A percentile compares a stretch with the other conserved stretches of the same genome.
phyloP scores from a whole-genome alignment of 92 coral and sea anemone genomes.

The Bergia sp. region DNA sequence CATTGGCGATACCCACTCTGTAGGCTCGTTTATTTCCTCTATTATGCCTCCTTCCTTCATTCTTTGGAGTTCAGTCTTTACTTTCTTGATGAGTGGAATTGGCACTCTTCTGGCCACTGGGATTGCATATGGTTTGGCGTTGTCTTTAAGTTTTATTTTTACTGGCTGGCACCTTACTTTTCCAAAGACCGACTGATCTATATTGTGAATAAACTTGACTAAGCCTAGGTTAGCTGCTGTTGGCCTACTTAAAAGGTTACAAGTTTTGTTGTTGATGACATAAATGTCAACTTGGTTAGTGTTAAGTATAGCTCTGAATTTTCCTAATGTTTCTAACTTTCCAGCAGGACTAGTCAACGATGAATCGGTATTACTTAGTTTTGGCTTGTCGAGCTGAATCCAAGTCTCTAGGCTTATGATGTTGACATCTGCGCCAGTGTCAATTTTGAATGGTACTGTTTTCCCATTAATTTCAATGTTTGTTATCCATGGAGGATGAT shows the following conservation, averaged over 20 bases:
- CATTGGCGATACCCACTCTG: neutral
- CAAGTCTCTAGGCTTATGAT: constrained; percentile 12
- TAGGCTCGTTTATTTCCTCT: neutral
- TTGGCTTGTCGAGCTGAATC: neutral
- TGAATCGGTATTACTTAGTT: neutral
- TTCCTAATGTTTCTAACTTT: neutral
- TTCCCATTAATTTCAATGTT: constrained; percentile 23
- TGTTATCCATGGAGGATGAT: constrained; percentile 22
- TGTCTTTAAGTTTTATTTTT: neutral
- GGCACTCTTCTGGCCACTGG: neutral
- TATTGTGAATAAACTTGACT: neutral
- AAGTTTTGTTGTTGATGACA: neutral
- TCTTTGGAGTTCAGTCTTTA: neutral
- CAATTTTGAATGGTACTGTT: constrained; percentile 29
- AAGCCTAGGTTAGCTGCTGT: neutral
- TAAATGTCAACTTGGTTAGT: neutral
- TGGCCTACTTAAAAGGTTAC: neutral
- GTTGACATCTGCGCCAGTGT: constrained; percentile 45
- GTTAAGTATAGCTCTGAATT: neutral
- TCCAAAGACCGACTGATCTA: neutral
- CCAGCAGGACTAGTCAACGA: neutral
- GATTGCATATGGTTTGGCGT: neutral
- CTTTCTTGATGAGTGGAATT: neutral
- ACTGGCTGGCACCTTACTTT: neutral
- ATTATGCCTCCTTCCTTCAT: neutral